phyloP scores from a whole-genome alignment of 2,113 vertebrate species.

The Eptatretus burgeri region DNA sequence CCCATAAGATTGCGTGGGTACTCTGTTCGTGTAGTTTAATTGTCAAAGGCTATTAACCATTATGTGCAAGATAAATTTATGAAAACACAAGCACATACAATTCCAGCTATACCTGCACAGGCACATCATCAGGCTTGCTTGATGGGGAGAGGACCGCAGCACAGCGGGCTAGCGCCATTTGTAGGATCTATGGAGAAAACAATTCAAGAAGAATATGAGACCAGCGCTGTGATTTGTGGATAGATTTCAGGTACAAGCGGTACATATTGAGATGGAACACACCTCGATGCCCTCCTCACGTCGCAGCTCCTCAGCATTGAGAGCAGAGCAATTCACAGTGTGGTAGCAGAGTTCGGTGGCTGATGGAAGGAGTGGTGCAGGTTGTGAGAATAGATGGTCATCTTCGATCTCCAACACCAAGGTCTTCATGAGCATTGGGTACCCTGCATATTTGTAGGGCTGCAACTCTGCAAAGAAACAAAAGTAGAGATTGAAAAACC shows the following conservation, averaged over 20 bases:
- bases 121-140: constrained; percentile 69
- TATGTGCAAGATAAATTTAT: too few species aligned
- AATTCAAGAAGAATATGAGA: too few species aligned
- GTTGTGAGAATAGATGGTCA: constrained; percentile 61
- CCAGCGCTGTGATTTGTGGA: too few species aligned
- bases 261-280: neutral
- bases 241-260: too few species aligned
- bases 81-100: too few species aligned
- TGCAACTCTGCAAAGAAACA: constrained; percentile 37
- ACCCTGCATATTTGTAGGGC: constrained; percentile 88
- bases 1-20: too few species aligned
- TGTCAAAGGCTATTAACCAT: too few species aligned
- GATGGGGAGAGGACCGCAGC: constrained; percentile 59
- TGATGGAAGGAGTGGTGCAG: constrained; percentile 55
- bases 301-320: constrained; percentile 78
- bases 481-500: too few species aligned
- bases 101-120: constrained; percentile 39
- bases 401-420: constrained; percentile 83
- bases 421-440: constrained; percentile 92
- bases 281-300: constrained; percentile 84
- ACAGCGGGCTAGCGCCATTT: constrained; percentile 70
- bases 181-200: constrained; percentile 28
- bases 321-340: constrained; percentile 80
- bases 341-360: constrained; percentile 68
- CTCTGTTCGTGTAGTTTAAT: too few species aligned